These are phyloP conservation scores for Diorhabda carinulata DNA, from an alignment of 1,140 invertebrate species.

Conservation along the genomic window DNA sequence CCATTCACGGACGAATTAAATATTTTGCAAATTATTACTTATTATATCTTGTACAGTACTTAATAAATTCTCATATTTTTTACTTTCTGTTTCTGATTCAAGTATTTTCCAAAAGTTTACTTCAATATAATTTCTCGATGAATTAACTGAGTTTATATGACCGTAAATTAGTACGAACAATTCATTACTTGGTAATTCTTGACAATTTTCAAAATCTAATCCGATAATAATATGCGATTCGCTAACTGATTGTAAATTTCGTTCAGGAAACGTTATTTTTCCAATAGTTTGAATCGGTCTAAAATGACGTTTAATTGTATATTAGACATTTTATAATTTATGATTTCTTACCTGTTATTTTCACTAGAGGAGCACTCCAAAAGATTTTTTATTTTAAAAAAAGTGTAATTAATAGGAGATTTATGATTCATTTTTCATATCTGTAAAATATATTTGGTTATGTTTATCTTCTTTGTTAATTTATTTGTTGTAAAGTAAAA, in stretches of 20 bases:
- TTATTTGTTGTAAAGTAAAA: too few species aligned
- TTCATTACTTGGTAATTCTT: neutral
- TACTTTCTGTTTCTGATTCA: neutral
- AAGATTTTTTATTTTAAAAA: neutral
- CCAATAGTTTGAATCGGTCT: neutral
- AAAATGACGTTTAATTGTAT: neutral
- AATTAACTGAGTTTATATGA: neutral
- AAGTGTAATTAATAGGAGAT: neutral
- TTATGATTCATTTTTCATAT: neutral
- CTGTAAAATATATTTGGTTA: too few species aligned
- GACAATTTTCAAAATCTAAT: neutral
- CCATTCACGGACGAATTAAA: too few species aligned
- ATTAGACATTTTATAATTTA: neutral
- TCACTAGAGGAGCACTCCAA: neutral
- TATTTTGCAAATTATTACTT: too few species aligned
- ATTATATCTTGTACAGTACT: too few species aligned
- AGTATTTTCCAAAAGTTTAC: neutral
- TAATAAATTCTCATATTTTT: too few species aligned
- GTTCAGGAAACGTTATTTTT: neutral
- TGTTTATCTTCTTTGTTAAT: too few species aligned
- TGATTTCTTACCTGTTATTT: neutral
- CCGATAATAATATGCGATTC: neutral
- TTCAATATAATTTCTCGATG: neutral
- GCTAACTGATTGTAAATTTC: neutral
- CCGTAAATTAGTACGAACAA: neutral